Conservation (phyloP, 2,113 vertebrate genomes). For the Mormyrus lacerda region DNA sequence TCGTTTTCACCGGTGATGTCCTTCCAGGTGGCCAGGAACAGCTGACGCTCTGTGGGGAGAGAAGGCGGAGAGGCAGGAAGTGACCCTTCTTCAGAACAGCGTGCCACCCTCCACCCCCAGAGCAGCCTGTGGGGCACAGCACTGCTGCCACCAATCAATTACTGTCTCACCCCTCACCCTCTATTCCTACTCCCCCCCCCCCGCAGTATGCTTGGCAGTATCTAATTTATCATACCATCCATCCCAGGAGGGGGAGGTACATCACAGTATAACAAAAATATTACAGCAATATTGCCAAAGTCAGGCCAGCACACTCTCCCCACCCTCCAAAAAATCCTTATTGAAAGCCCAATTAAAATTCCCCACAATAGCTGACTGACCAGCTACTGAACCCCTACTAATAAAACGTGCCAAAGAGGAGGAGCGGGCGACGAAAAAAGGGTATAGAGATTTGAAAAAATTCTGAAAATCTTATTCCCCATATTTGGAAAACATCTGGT, state of each 20-base stretch:
- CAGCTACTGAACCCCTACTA: background rate
- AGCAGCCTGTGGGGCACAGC: background rate
- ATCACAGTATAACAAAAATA: background rate
- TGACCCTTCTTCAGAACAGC: background rate
- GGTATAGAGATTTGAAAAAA: background rate
- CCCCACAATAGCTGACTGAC: background rate
- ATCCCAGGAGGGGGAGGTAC: background rate
- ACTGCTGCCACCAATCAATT: background rate
- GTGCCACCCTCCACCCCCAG: background rate
- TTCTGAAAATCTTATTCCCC: background rate
- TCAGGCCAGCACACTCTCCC: background rate
- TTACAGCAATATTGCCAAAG: background rate
- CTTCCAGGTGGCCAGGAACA: constrained; percentile 96
- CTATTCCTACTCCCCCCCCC: background rate
- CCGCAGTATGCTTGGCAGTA: background rate
- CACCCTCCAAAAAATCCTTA: background rate
- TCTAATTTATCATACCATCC: background rate
- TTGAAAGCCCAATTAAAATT: background rate
- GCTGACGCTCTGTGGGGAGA: constrained; percentile 74
- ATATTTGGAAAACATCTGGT: background rate
- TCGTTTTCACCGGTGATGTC: constrained; percentile 95
- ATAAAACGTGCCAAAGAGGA: background rate
- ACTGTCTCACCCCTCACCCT: background rate
- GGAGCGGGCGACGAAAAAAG: background rate
- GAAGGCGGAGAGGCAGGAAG: background rate